These are phyloP conservation scores for Ophion ventricosus DNA, from an alignment of 2,888 invertebrate genomes.

Conservation along the genomic window DNA sequence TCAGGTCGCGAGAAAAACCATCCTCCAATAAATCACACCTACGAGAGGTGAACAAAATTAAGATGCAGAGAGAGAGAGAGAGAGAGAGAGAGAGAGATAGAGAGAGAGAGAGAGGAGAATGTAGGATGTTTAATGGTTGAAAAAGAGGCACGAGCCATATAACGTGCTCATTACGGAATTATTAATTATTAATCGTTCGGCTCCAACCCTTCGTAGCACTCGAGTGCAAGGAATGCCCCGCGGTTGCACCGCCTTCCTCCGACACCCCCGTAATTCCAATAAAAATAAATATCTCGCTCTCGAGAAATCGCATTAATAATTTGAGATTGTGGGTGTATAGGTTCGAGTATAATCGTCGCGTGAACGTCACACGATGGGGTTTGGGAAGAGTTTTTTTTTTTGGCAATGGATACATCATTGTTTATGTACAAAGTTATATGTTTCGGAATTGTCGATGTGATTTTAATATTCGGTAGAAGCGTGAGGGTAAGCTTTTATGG, in stretches of 20 bases:
- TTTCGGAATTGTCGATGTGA: too few relatives aligned
- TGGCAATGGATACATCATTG: too few relatives aligned
- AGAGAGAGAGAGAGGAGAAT: constrained; percentile 39
- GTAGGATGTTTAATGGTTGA: constrained; percentile 38
- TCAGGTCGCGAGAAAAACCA: constrained; percentile 71
- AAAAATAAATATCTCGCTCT: not conserved
- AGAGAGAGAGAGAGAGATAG: constrained; percentile 52
- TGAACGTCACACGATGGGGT: too few relatives aligned
- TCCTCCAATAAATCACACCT: constrained; percentile 68
- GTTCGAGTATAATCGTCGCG: not conserved
- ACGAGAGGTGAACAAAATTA: constrained; percentile 54
- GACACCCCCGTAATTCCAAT: constrained; percentile 11
- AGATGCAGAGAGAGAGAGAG: constrained; percentile 45
- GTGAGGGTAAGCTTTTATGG: too few relatives aligned
- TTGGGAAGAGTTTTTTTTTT: too few relatives aligned
- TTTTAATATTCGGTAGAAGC: too few relatives aligned
- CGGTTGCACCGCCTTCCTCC: constrained; percentile 31
- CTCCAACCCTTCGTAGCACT: constrained; percentile 2
- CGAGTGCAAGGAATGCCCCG: constrained; percentile 9
- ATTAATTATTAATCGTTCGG: constrained; percentile 78
- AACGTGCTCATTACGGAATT: constrained; percentile 80
- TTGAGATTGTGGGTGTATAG: not conserved
- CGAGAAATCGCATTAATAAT: not conserved
- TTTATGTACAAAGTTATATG: too few relatives aligned
- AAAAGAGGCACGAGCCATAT: constrained; percentile 69